Conservation (phyloP, 2,797 vertebrate genomes). For the Scleropages formosus region DNA sequence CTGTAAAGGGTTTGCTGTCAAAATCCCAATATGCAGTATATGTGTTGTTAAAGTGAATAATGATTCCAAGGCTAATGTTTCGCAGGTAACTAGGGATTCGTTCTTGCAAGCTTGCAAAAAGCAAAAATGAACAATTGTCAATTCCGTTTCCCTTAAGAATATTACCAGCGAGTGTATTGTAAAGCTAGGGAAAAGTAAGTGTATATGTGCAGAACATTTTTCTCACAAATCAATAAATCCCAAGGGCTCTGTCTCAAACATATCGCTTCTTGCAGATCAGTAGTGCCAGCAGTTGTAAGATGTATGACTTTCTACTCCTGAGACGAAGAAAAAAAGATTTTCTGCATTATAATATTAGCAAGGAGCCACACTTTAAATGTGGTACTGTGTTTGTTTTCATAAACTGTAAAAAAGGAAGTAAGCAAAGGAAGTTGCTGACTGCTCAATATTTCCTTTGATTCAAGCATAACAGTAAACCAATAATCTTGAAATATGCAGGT, state of each 20-base stretch:
- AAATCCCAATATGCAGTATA: no score
- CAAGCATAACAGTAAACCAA: background rate
- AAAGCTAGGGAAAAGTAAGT: no score
- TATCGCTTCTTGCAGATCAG: background rate
- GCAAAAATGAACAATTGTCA: no score
- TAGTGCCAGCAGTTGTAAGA: background rate
- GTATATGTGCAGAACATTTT: slow-evolving; percentile 1
- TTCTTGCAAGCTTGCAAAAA: no score
- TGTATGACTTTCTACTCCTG: background rate
- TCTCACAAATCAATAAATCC: background rate
- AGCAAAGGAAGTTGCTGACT: background rate
- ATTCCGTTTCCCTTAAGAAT: no score
- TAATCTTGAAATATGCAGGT: background rate
- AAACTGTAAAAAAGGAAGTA: background rate
- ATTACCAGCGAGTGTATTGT: no score
- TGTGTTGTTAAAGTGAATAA: no score
- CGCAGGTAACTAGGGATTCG: no score
- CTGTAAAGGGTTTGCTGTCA: no score
- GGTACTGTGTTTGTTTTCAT: background rate
- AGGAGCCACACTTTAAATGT: background rate
- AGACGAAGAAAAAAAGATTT: background rate
- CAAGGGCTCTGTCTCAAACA: background rate
- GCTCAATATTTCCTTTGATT: background rate
- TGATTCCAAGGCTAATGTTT: no score
- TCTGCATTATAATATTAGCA: background rate